Evolutionary conservation across 1,140 invertebrate genomes (phyloP).

Genomic region (Drosophila ficusphila): DNA sequence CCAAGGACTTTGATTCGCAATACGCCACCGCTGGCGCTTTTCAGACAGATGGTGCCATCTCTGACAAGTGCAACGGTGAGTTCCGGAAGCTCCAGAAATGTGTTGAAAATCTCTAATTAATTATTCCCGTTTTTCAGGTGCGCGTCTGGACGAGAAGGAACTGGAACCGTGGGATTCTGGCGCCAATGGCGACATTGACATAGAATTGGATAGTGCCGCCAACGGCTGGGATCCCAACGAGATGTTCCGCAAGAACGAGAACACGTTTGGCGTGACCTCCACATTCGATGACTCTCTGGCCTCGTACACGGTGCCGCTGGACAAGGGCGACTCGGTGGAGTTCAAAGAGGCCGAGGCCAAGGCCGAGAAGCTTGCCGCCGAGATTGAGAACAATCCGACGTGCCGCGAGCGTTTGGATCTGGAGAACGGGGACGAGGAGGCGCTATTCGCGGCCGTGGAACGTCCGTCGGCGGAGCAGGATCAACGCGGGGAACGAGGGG

Average conservation of each 20-base stretch:
- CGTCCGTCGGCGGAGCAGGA: conserved; percentile 75
- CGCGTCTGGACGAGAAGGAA: conserved; percentile 89
- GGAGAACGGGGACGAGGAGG: conserved; percentile 96
- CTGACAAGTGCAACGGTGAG: conserved; percentile 87
- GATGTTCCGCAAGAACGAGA: conserved; percentile 97
- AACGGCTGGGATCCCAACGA: conserved; percentile 98
- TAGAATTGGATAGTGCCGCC: conserved; percentile 88
- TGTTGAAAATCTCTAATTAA: neutral
- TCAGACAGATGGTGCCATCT: conserved; percentile 92
- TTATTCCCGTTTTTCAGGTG: conserved; percentile 62
- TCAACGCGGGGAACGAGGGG: conserved; percentile 50
- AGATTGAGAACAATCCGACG: conserved; percentile 93
- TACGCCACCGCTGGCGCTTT: conserved; percentile 94
- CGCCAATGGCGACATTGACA: conserved; percentile 87
- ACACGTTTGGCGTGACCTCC: conserved; percentile 94
- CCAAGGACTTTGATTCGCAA: conserved; percentile 93
- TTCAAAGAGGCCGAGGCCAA: conserved; percentile 93
- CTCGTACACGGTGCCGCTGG: conserved; percentile 94
- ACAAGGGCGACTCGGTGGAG: conserved; percentile 93
- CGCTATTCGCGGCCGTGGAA: conserved; percentile 90
- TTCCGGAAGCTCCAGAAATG: neutral
- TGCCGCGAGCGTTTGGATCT: conserved; percentile 92
- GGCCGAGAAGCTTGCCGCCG: conserved; percentile 93
- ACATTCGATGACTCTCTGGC: conserved; percentile 93
- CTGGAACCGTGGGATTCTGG: conserved; percentile 94